Conservation (phyloP, 2,797 vertebrate genomes). For the Menidia menidia region DNA sequence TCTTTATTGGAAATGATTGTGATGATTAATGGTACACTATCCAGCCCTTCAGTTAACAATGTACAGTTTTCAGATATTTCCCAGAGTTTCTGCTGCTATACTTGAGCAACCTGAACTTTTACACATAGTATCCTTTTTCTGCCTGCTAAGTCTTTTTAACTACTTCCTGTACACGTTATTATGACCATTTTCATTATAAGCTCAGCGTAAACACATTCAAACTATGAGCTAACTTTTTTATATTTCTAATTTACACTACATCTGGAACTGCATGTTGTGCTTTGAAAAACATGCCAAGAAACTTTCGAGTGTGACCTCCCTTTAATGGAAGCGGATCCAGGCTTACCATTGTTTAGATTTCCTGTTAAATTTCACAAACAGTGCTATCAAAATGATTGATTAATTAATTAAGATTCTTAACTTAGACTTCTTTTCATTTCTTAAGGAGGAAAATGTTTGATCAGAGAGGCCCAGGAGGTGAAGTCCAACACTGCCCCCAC, state of each 20-base stretch:
- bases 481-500: conserved; percentile 70
- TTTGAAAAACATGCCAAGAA: neutral
- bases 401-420: conserved; percentile 54
- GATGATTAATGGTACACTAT: conserved; percentile 78
- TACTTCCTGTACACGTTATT: neutral
- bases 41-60: conserved; percentile 62
- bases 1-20: conserved; percentile 77
- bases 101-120: conserved; percentile 30
- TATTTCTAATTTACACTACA: neutral
- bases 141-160: conserved; percentile 23
- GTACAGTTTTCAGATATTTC: conserved; percentile 65
- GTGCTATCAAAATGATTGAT: conserved; percentile 21
- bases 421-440: conserved; percentile 48
- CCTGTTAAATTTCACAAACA: conserved; percentile 2
- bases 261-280: neutral
- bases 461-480: conserved; percentile 48
- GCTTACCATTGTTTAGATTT: neutral
- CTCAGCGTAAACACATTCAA: neutral
- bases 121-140: conserved; percentile 18
- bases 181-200: neutral
- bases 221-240: neutral
- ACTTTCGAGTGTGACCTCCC: neutral
- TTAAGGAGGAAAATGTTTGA: conserved; percentile 41
- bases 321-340: neutral
- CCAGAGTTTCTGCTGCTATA: conserved; percentile 56